A percentile compares a stretch with the other conserved stretches of the same genome.
Evolutionary conservation across 2,113 vertebrate genomes (phyloP).

Genomic region (Gymnobelideus leadbeateri): DNA sequence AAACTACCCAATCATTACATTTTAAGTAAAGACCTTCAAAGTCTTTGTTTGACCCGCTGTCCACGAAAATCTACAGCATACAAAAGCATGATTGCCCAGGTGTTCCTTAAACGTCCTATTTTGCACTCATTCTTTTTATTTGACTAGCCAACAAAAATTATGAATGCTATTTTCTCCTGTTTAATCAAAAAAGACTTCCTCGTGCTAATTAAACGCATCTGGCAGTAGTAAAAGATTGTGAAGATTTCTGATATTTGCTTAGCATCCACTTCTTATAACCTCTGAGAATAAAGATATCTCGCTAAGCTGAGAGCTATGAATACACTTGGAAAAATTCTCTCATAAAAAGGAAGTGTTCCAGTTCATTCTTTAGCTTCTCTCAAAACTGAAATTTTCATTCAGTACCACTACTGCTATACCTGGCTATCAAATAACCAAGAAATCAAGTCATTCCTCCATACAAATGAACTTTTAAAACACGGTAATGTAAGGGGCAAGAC

Average conservation of each 20-base stretch:
- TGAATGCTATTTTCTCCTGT: neutral
- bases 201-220: neutral
- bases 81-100: neutral
- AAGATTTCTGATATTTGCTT: neutral
- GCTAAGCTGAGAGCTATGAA: neutral
- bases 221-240: neutral
- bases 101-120: neutral
- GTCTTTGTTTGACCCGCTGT: neutral
- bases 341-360: neutral
- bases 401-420: neutral
- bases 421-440: neutral
- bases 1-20: neutral
- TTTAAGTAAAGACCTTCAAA: neutral
- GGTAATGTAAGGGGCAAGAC: neutral
- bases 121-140: neutral
- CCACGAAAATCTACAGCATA: neutral
- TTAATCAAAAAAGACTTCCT: neutral
- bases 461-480: neutral
- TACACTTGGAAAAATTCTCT: neutral
- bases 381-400: neutral
- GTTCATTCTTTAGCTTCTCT: conserved; percentile 2
- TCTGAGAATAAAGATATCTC: neutral
- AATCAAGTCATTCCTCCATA: conserved; percentile 19
- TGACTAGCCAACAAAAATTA: neutral
- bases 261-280: neutral